Evolutionary conservation across 2,888 invertebrate genomes (phyloP).

Genomic region (Temnothorax unifasciatus): DNA sequence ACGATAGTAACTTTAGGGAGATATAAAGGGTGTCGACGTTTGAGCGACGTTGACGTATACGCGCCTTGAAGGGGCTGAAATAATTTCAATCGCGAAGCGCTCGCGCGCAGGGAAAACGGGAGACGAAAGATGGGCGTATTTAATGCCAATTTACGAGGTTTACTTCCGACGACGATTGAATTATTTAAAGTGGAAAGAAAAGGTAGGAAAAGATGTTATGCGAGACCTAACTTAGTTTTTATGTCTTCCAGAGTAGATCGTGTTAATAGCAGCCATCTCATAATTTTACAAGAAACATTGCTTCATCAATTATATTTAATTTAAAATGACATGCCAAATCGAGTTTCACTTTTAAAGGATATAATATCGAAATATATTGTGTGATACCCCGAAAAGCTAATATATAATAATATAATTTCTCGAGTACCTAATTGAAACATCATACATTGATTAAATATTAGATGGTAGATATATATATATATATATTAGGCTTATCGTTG

Average conservation of each 20-base stretch:
- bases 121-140: conserved; percentile 22
- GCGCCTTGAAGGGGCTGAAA: conserved; percentile 27
- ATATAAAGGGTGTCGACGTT: conserved; percentile 44
- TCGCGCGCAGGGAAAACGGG: background rate
- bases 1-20: conserved; percentile 27
- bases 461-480: too few relatives aligned
- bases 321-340: background rate
- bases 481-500: background rate
- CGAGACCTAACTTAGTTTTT: background rate
- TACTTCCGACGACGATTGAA: conserved; percentile 44
- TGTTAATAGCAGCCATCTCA: background rate
- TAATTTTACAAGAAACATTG: conserved; percentile 5
- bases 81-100: conserved; percentile 47
- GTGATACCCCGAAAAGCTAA: background rate
- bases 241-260: background rate
- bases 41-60: conserved; percentile 50
- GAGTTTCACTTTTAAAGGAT: background rate
- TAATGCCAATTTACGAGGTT: conserved; percentile 38
- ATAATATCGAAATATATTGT: background rate
- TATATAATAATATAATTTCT: background rate
- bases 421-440: background rate
- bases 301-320: background rate
- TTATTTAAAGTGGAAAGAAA: conserved; percentile 10
- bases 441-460: background rate
- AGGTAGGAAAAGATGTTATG: conserved; percentile 6